These are phyloP conservation scores for Nothocercus julius DNA, from an alignment of 2,113 vertebrate species.

Conservation along the genomic window DNA sequence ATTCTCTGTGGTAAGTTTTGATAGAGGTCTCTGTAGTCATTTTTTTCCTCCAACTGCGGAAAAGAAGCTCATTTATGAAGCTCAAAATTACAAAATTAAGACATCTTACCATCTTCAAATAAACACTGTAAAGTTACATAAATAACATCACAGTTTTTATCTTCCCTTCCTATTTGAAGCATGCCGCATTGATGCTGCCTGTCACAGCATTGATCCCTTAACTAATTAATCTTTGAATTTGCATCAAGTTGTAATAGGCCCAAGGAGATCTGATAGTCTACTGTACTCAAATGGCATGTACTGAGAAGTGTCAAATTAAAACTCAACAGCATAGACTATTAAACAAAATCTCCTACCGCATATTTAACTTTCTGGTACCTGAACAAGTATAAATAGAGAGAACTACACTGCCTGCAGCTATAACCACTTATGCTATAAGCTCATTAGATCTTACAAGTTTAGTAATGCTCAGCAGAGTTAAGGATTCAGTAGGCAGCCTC, in stretches of 20 bases:
- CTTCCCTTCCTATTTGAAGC: not conserved
- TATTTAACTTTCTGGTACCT: not conserved
- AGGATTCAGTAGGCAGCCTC: not conserved
- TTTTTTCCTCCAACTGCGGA: not conserved
- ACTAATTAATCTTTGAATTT: slow-evolving; percentile 26
- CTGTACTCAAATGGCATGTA: not conserved
- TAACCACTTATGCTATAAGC: not conserved
- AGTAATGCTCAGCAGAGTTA: not conserved
- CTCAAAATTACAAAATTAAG: not conserved
- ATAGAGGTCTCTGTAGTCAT: not conserved
- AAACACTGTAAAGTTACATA: not conserved
- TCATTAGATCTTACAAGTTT: not conserved
- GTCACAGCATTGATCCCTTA: not conserved
- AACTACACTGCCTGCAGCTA: not conserved
- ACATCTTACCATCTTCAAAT: not conserved
- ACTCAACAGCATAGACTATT: not conserved
- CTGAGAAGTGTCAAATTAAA: slow-evolving; percentile 3
- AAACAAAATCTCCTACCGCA: not conserved
- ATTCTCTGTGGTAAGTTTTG: not conserved
- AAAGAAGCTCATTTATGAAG: not conserved
- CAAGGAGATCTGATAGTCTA: not conserved
- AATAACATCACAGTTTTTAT: not conserved
- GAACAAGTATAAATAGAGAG: not conserved
- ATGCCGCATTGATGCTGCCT: not conserved
- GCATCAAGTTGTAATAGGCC: not conserved